A percentile compares a stretch with the other conserved stretches of the same genome.
phyloP scores from a whole-genome alignment of 2,113 vertebrate genomes.

The Misgurnus anguillicaudatus region DNA sequence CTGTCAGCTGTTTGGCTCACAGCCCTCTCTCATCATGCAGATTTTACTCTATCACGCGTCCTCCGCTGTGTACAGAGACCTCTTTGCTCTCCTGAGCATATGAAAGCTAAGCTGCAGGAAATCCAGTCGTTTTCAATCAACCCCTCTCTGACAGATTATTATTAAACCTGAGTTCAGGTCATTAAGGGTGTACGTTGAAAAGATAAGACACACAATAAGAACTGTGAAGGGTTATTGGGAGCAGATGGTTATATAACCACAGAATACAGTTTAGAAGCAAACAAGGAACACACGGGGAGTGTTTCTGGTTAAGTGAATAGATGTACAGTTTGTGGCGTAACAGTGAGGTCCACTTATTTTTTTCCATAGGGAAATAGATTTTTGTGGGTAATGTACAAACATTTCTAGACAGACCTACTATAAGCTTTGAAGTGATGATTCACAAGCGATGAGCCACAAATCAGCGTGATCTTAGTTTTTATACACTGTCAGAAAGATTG shows the following conservation, averaged over 20 bases:
- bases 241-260: not conserved
- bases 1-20: constrained; percentile 46
- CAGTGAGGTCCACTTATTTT: not conserved
- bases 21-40: constrained; percentile 43
- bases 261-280: not conserved
- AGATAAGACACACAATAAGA: constrained; percentile 37
- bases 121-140: constrained; percentile 44
- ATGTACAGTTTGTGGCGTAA: not conserved
- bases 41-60: constrained; percentile 37
- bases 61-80: constrained; percentile 23
- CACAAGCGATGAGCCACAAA: no score
- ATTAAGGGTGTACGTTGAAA: constrained; percentile 41
- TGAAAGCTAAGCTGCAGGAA: constrained; percentile 25
- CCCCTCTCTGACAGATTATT: constrained; percentile 40
- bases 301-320: not conserved
- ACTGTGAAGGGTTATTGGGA: constrained; percentile 2
- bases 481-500: no score
- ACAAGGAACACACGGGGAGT: not conserved
- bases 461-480: no score
- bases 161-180: constrained; percentile 40
- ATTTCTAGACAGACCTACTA: no score
- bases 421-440: no score
- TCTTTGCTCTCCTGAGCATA: constrained; percentile 31
- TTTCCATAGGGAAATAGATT: no score
- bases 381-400: no score